phyloP scores from a whole-genome alignment of 1,140 invertebrate species.

The Drosophila nikananu region DNA sequence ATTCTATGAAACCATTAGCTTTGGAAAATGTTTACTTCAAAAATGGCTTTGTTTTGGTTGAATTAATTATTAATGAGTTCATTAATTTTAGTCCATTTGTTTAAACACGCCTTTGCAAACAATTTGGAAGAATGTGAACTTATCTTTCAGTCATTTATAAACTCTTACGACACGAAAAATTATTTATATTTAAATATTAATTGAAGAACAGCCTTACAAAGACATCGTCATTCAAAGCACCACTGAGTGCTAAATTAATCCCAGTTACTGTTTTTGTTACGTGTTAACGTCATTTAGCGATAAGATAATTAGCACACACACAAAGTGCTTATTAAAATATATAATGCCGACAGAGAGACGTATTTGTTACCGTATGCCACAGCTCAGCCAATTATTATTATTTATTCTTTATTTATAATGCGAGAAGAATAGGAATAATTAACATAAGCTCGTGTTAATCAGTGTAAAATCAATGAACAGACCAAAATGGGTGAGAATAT shows the following conservation, averaged over 20 bases:
- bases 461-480: conserved; percentile 74
- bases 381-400: conserved; percentile 34
- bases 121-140: background rate
- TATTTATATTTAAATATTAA: background rate
- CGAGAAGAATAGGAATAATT: conserved; percentile 58
- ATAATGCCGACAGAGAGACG: conserved; percentile 19
- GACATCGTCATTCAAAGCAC: conserved; percentile 11
- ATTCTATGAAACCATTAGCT: background rate
- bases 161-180: background rate
- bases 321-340: conserved; percentile 69
- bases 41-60: background rate
- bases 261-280: conserved; percentile 48
- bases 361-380: conserved; percentile 28
- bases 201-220: conserved; percentile 9
- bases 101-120: too few species aligned
- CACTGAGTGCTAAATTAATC: conserved; percentile 36
- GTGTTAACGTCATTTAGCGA: conserved; percentile 71
- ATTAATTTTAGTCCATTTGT: background rate
- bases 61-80: background rate
- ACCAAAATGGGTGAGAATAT: conserved; percentile 63
- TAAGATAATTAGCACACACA: conserved; percentile 76
- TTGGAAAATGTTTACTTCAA: background rate
- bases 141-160: background rate
- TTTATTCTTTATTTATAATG: conserved; percentile 44
- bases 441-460: conserved; percentile 70